phyloP scores from a whole-genome alignment of 2,113 vertebrate species.

The Catagonus wagneri region DNA sequence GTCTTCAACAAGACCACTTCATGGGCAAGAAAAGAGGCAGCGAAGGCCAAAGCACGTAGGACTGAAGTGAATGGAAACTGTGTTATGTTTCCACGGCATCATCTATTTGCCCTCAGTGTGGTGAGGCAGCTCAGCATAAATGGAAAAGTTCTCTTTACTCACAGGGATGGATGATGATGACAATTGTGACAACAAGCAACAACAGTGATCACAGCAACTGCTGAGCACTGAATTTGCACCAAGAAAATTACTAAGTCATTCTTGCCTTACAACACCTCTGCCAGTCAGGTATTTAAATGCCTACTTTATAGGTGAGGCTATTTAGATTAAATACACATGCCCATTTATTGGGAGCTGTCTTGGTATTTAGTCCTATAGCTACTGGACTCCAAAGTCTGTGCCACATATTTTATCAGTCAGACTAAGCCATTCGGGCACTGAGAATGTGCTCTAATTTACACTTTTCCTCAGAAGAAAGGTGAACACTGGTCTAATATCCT shows the following conservation, averaged over 20 bases:
- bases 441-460: background rate
- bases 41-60: slow-evolving; percentile 14
- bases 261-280: background rate
- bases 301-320: background rate
- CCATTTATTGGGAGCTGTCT: background rate
- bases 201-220: background rate
- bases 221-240: background rate
- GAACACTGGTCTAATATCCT: background rate
- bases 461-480: background rate
- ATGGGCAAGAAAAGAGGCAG: background rate
- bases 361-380: background rate
- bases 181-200: background rate
- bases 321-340: background rate
- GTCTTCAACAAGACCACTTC: background rate
- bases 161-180: background rate
- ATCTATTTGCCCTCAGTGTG: background rate
- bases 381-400: background rate
- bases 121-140: background rate
- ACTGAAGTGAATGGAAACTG: background rate
- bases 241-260: background rate
- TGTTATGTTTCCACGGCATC: background rate
- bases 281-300: background rate
- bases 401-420: background rate
- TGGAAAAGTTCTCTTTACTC: background rate
- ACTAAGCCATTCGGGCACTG: background rate